These are phyloP conservation scores for Polia nebulosa DNA, from an alignment of 2,888 invertebrate species.

Conservation along the genomic window DNA sequence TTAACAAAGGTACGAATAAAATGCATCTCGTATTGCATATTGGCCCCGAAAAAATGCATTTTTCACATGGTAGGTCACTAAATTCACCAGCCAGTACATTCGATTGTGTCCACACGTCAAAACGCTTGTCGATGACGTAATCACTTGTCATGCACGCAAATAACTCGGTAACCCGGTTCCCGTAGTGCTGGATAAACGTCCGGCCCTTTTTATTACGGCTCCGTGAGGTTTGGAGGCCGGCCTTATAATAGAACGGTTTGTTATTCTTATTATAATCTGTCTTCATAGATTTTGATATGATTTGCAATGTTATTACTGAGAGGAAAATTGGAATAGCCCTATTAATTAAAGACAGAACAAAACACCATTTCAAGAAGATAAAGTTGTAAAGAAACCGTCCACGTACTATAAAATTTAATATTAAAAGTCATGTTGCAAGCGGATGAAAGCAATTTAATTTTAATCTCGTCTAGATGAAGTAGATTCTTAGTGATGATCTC, in stretches of 20 bases:
- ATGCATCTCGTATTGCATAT: neutral
- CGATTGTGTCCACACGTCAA: slow-evolving; percentile 31
- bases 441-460: slow-evolving; percentile 10
- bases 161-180: slow-evolving; percentile 74
- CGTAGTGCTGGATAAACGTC: slow-evolving; percentile 59
- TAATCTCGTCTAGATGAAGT: slow-evolving; percentile 8
- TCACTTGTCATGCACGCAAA: slow-evolving; percentile 72
- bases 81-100: neutral
- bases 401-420: no score
- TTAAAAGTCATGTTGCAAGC: neutral
- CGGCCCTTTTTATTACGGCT: slow-evolving; percentile 61
- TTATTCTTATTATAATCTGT: slow-evolving; percentile 36
- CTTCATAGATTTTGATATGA: slow-evolving; percentile 7
- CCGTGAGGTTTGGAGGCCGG: slow-evolving; percentile 53
- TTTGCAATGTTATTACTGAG: no score
- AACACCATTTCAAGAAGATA: neutral
- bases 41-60: neutral
- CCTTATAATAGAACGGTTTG: slow-evolving; percentile 48
- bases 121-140: slow-evolving; percentile 69
- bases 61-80: neutral
- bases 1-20: neutral
- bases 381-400: no score
- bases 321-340: neutral
- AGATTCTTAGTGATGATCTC: neutral
- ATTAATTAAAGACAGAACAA: neutral